Percentiles rank a stretch among this genome's conserved stretches.
Conservation (phyloP, 2,888 invertebrate genomes). For the Drosophila demipolita region DNA sequence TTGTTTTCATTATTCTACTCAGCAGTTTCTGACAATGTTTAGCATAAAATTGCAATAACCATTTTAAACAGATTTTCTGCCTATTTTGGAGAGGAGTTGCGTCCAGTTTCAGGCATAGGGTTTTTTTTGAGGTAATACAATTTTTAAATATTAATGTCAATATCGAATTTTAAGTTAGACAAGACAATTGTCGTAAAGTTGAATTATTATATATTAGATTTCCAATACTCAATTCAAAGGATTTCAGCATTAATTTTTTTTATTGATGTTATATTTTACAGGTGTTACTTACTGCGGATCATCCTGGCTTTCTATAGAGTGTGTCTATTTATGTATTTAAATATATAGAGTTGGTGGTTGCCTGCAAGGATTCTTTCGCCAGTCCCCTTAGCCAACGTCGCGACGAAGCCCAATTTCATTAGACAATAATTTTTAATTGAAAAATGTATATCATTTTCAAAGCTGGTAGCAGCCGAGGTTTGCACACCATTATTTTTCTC, state of each 20-base stretch:
- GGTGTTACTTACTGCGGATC: not conserved
- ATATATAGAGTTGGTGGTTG: not conserved
- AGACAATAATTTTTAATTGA: constrained; percentile 79
- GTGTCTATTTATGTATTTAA: not conserved
- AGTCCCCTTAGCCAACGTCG: constrained; percentile 32
- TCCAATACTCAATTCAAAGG: not conserved
- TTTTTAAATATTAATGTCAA: constrained; percentile 52
- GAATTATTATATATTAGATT: not conserved
- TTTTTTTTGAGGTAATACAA: constrained; percentile 41
- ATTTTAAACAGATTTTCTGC: constrained; percentile 74
- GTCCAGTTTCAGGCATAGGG: constrained; percentile 13
- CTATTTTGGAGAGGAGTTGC: constrained; percentile 36
- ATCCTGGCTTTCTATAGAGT: not conserved
- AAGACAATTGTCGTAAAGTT: not conserved
- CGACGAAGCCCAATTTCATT: constrained; percentile 68
- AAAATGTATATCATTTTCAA: constrained; percentile 72
- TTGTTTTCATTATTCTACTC: constrained; percentile 24
- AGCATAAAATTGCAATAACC: constrained; percentile 76
- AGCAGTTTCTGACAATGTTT: constrained; percentile 54
- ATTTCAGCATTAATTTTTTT: not conserved
- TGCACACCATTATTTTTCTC: constrained; percentile 7
- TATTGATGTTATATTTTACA: not conserved
- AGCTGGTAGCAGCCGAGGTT: constrained; percentile 40
- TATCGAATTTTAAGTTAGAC: constrained; percentile 11
- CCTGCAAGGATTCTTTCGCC: constrained; percentile 4